phyloP scores from a whole-genome alignment of 1,140 invertebrate genomes.

The Aphis gossypii region DNA sequence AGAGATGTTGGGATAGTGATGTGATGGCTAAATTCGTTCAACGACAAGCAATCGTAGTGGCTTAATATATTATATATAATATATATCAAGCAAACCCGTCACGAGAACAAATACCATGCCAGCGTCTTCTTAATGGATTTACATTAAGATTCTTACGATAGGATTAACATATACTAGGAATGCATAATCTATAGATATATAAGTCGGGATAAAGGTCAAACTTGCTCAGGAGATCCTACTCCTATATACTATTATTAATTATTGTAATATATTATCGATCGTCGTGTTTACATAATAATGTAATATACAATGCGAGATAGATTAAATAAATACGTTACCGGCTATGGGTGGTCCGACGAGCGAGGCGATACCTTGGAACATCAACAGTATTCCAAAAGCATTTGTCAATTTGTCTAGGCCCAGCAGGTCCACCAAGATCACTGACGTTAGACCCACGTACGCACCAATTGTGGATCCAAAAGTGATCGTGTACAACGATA shows the following conservation, averaged over 20 bases:
- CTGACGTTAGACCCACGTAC: conserved; percentile 91
- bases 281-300: neutral
- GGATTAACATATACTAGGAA: neutral
- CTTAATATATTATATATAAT: neutral
- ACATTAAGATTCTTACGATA: neutral
- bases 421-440: conserved; percentile 85
- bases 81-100: neutral
- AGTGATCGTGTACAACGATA: conserved; percentile 79
- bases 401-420: conserved; percentile 89
- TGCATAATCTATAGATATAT: neutral
- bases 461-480: conserved; percentile 92
- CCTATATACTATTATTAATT: neutral
- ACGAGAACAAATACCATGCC: neutral
- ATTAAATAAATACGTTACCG: conserved; percentile 69
- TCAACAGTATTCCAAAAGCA: conserved; percentile 87
- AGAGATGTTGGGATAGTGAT: neutral
- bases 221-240: neutral
- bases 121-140: neutral
- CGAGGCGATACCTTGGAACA: conserved; percentile 92
- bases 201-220: neutral
- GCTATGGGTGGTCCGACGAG: conserved; percentile 87
- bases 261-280: neutral
- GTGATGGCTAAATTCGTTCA: neutral
- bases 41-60: neutral
- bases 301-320: neutral